Conservation (phyloP, 1,140 invertebrate species). For the Paracyclopina nana region DNA sequence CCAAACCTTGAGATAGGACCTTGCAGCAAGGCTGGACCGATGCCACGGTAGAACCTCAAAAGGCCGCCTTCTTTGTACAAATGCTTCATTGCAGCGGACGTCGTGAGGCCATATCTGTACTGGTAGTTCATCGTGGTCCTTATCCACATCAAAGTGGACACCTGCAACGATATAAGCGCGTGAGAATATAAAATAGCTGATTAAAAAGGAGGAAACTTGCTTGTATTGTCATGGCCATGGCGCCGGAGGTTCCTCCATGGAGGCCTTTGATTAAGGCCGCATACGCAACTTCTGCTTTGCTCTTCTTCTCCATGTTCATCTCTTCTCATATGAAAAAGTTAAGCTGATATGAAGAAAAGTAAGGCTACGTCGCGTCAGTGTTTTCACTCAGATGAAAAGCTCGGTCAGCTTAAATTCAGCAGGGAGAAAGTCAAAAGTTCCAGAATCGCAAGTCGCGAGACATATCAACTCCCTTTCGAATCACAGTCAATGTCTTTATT, state of each 20-base stretch:
- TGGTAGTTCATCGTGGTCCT: conserved; percentile 16
- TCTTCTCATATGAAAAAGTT: no score
- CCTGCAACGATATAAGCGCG: background rate
- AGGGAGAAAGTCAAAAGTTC: no score
- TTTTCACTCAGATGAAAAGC: no score
- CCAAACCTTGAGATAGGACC: conserved; percentile 13
- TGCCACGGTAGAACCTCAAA: conserved; percentile 5
- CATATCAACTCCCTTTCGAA: no score
- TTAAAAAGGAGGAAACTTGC: background rate
- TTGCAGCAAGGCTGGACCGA: conserved; percentile 9
- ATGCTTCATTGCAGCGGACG: background rate
- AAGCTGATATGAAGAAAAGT: no score
- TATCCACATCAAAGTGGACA: conserved; percentile 13
- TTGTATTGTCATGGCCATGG: conserved; percentile 15
- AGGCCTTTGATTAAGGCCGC: conserved; percentile 4
- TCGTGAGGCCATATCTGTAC: conserved; percentile 11
- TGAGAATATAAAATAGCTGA: background rate
- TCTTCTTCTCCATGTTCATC: no score
- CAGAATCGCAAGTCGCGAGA: no score
- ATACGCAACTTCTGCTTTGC: no score
- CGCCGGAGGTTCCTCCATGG: conserved; percentile 11
- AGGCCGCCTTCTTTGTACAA: conserved; percentile 3
- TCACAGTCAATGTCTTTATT: no score
- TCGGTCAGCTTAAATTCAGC: no score
- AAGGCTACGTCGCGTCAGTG: no score